Conservation (phyloP, 2,797 vertebrate species). For the Aeoliscus strigatus region DNA sequence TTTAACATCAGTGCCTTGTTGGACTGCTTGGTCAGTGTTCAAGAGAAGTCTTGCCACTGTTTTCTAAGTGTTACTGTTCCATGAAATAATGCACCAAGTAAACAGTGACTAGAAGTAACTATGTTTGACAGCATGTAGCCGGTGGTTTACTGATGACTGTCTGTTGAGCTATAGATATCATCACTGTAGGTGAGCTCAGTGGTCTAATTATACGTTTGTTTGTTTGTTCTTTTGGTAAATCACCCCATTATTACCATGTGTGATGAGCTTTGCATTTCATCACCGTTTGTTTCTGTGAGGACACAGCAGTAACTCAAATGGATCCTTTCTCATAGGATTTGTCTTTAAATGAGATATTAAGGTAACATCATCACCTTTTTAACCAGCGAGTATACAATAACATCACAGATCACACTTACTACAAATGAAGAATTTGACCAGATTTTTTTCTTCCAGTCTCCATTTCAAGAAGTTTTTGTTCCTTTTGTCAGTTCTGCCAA, state of each 20-base stretch:
- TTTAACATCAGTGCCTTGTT: constrained; percentile 3
- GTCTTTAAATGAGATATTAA: too few species aligned
- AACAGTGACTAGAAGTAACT: constrained; percentile 50
- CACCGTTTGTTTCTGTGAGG: constrained; percentile 13
- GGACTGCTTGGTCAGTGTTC: constrained; percentile 16
- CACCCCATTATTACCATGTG: constrained; percentile 41
- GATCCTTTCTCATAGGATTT: too few species aligned
- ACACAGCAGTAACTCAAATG: too few species aligned
- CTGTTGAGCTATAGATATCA: constrained; percentile 55
- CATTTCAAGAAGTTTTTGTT: constrained; percentile 8
- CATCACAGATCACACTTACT: background rate
- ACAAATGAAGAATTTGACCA: background rate
- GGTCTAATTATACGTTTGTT: constrained; percentile 53
- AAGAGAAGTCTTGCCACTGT: constrained; percentile 7
- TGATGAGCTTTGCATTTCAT: constrained; percentile 40
- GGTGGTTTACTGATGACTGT: constrained; percentile 53
- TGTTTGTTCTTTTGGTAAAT: constrained; percentile 43
- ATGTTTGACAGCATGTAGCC: constrained; percentile 38
- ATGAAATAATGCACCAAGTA: constrained; percentile 23
- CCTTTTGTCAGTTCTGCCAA: constrained; percentile 3
- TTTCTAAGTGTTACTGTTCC: constrained; percentile 19
- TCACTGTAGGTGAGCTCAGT: constrained; percentile 42
- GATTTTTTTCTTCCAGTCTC: constrained; percentile 2
- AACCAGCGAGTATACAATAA: constrained; percentile 1
- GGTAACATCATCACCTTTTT: constrained; percentile 3